These are phyloP conservation scores for Hyalella azteca DNA, from an alignment of 2,888 invertebrate genomes.

Conservation along the genomic window DNA sequence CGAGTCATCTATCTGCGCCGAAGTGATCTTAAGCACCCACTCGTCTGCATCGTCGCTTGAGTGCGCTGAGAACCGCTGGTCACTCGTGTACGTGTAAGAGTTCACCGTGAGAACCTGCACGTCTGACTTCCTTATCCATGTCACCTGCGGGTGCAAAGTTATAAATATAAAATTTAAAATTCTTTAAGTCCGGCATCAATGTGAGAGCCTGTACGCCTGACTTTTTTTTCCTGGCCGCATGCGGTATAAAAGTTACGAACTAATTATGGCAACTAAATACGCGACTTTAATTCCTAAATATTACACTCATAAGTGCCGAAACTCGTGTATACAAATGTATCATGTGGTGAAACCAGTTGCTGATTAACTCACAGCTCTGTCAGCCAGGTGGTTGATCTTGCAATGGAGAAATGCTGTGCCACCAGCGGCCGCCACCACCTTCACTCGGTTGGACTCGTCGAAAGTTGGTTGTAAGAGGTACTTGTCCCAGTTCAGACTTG, in stretches of 20 bases:
- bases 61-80: constrained; percentile 42
- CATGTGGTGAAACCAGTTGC: not conserved
- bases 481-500: constrained; percentile 43
- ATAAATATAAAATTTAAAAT: too few relatives aligned
- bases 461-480: constrained; percentile 40
- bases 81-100: constrained; percentile 45
- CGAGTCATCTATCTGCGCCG: constrained; percentile 29
- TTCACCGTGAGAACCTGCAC: constrained; percentile 43
- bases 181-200: too few relatives aligned
- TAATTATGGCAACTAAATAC: too few relatives aligned
- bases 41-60: constrained; percentile 40
- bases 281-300: too few relatives aligned
- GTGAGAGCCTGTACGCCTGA: too few relatives aligned
- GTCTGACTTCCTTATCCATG: constrained; percentile 45
- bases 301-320: too few relatives aligned
- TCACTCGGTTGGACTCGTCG: constrained; percentile 11
- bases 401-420: constrained; percentile 40
- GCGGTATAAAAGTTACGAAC: too few relatives aligned
- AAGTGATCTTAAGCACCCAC: constrained; percentile 44
- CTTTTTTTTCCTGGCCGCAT: too few relatives aligned
- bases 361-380: constrained; percentile 42
- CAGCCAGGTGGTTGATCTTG: constrained; percentile 45
- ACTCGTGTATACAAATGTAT: too few relatives aligned
- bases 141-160: too few relatives aligned
- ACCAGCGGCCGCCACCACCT: constrained; percentile 38